Conservation (phyloP, 2,888 invertebrate genomes). For the Lepidocyrtoides sp. region DNA sequence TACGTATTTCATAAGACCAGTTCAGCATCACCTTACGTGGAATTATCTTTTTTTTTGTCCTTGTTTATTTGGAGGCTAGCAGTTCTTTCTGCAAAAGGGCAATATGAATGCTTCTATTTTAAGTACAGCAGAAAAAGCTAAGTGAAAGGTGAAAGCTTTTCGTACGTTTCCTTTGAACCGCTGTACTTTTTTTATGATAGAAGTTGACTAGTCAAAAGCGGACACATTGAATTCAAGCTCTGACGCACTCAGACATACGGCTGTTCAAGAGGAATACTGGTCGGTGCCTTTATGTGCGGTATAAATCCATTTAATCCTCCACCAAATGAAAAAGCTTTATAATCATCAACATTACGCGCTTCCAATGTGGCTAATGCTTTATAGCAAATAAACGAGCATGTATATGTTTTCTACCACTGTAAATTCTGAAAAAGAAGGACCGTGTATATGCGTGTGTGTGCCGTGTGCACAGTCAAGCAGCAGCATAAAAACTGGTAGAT, state of each 20-base stretch:
- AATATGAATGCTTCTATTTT: too few relatives aligned
- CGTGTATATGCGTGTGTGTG: too few relatives aligned
- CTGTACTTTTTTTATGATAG: conserved; percentile 9
- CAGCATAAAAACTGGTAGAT: not conserved
- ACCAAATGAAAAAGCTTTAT: not conserved
- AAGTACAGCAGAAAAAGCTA: not conserved
- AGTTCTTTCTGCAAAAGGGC: too few relatives aligned
- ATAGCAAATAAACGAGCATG: conserved; percentile 41
- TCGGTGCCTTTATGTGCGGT: not conserved
- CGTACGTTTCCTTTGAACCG: not conserved
- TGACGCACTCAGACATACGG: too few relatives aligned
- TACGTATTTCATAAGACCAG: not conserved
- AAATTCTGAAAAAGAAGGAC: conserved; percentile 39
- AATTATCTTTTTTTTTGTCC: not conserved
- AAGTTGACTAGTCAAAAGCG: not conserved
- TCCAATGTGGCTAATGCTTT: not conserved
- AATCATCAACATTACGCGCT: conserved; percentile 1
- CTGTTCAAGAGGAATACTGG: too few relatives aligned
- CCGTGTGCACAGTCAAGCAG: conserved; percentile 21
- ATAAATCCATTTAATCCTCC: not conserved
- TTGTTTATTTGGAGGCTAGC: not conserved
- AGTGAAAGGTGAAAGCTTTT: conserved; percentile 1
- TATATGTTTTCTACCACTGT: not conserved
- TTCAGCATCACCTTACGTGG: not conserved
- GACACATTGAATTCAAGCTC: not conserved